A percentile compares a stretch with the other conserved stretches of the same genome.
These are phyloP conservation scores for Siphamia tubifer DNA, from an alignment of 2,113 vertebrate genomes.

Conservation along the genomic window DNA sequence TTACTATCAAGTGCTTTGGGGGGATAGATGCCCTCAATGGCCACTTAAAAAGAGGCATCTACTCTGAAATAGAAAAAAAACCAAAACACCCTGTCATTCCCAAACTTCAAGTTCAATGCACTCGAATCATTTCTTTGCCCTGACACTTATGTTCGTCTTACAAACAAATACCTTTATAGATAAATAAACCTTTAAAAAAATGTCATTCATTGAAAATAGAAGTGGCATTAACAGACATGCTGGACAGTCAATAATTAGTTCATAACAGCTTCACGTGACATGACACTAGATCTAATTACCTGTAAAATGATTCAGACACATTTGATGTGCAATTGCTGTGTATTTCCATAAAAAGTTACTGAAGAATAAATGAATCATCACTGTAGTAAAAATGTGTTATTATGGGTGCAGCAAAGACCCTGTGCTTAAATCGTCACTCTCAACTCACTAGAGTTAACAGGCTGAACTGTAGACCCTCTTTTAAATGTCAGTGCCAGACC, in stretches of 20 bases:
- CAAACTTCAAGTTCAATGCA: background rate
- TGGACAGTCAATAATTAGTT: background rate
- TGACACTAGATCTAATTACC: background rate
- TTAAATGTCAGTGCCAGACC: constrained; percentile 42
- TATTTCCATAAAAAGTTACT: background rate
- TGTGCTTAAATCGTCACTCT: constrained; percentile 28
- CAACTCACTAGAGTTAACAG: background rate
- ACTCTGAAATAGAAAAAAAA: constrained; percentile 2
- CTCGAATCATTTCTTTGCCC: background rate
- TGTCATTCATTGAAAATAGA: constrained; percentile 28
- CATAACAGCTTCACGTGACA: constrained; percentile 9
- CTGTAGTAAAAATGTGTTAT: constrained; percentile 1
- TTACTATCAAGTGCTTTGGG: constrained; percentile 6
- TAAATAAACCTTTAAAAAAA: constrained; percentile 5
- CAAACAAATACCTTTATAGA: background rate
- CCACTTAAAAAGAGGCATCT: background rate
- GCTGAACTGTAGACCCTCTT: constrained; percentile 19
- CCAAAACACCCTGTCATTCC: constrained; percentile 18
- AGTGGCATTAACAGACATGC: constrained; percentile 25
- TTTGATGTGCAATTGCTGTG: background rate
- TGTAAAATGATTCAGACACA: background rate
- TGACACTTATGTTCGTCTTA: background rate
- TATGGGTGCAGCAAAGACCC: constrained; percentile 25
- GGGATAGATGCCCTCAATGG: background rate
- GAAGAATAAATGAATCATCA: background rate